phyloP scores from a whole-genome alignment of 2,888 invertebrate species.

The Nemurella pictetii region DNA sequence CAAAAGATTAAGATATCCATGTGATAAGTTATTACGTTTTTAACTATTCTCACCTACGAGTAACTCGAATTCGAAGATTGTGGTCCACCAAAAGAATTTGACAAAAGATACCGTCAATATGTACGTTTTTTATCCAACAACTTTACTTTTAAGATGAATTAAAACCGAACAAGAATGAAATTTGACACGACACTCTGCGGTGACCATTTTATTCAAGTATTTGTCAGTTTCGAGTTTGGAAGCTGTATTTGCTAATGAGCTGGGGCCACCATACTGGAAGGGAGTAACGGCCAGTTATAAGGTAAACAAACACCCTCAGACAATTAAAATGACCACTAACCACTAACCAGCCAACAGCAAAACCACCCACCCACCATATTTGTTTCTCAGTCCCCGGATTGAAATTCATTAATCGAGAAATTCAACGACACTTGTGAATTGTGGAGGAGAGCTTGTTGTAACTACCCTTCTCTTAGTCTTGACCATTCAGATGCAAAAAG shows the following conservation, averaged over 20 bases:
- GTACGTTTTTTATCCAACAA: neutral
- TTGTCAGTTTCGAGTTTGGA: neutral
- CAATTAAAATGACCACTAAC: neutral
- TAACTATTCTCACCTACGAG: neutral
- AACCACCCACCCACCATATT: neutral
- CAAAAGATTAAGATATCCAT: slow-evolving; percentile 21
- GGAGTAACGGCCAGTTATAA: neutral
- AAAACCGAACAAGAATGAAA: neutral
- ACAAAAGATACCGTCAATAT: neutral
- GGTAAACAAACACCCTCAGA: neutral
- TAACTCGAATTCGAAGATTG: neutral
- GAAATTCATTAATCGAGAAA: neutral
- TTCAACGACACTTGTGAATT: neutral
- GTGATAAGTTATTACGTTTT: neutral
- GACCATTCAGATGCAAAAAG: neutral
- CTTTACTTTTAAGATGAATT: neutral
- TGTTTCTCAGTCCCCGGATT: neutral
- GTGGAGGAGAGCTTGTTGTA: neutral
- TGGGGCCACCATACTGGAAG: neutral
- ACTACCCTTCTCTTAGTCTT: neutral
- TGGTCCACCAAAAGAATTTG: neutral
- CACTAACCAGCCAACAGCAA: neutral
- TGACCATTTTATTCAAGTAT: neutral
- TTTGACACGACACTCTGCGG: neutral
- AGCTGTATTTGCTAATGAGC: neutral